Conservation (phyloP, 2,888 invertebrate genomes). For the Thereva unica region DNA sequence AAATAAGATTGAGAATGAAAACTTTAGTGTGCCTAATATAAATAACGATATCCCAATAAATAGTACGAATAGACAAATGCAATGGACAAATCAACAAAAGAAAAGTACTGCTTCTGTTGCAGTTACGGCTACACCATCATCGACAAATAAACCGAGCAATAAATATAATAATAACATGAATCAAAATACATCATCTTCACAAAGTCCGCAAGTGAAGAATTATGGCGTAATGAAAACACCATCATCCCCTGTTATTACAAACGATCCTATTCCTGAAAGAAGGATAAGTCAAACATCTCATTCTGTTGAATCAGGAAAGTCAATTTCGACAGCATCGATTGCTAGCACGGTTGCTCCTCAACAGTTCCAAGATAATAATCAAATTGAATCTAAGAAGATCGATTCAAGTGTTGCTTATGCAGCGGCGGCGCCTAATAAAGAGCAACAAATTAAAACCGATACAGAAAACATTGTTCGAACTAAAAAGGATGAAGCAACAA, state of each 20-base stretch:
- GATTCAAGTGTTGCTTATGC: conserved; percentile 33
- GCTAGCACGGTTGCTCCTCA: conserved; percentile 59
- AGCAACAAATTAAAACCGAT: conserved; percentile 6
- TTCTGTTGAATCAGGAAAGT: conserved; percentile 56
- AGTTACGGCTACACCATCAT: conserved; percentile 57
- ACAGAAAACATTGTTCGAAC: conserved; percentile 3
- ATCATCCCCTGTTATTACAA: conserved; percentile 59
- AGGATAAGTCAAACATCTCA: neutral
- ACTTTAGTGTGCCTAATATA: conserved; percentile 19
- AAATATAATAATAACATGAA: conserved; percentile 48
- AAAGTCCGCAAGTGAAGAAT: conserved; percentile 55
- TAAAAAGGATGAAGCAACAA: conserved; percentile 37
- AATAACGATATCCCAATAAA: conserved; percentile 2
- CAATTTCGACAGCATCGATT: conserved; percentile 59
- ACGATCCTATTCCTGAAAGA: conserved; percentile 13
- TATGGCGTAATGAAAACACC: conserved; percentile 55
- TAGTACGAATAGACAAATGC: conserved; percentile 52
- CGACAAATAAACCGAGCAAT: conserved; percentile 60
- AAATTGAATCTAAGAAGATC: conserved; percentile 22
- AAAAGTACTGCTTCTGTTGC: conserved; percentile 56
- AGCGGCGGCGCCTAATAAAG: neutral
- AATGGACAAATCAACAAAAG: conserved; percentile 60
- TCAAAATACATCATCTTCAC: conserved; percentile 58
- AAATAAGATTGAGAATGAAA: conserved; percentile 14
- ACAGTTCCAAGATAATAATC: conserved; percentile 46